A percentile compares a stretch with the other conserved stretches of the same genome.
These are phyloP conservation scores for Rissa tridactyla DNA, from an alignment of 2,113 vertebrate genomes.

Conservation along the genomic window DNA sequence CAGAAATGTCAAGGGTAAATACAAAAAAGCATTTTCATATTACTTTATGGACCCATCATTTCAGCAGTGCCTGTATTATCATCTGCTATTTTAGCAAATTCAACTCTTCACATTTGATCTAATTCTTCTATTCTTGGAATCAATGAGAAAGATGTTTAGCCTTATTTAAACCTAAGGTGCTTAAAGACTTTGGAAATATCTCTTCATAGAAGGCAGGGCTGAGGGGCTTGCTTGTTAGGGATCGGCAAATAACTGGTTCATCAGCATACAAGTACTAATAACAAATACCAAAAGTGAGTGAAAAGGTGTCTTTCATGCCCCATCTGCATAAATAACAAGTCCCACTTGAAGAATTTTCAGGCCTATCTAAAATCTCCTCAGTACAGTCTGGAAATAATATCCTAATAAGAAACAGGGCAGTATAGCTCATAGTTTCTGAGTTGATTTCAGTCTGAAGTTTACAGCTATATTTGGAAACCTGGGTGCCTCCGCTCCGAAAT, in stretches of 20 bases:
- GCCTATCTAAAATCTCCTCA: neutral
- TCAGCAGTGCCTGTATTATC: neutral
- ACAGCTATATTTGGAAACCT: neutral
- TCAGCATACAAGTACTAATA: neutral
- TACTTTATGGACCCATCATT: neutral
- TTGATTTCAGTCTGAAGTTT: neutral
- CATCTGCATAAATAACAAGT: neutral
- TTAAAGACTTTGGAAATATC: neutral
- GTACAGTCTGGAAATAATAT: neutral
- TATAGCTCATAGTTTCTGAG: neutral
- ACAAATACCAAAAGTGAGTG: neutral
- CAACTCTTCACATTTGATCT: neutral
- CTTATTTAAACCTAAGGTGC: neutral
- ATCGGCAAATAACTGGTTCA: neutral
- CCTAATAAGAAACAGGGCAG: neutral
- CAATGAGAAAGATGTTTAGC: neutral
- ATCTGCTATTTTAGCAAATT: neutral
- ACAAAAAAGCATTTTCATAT: neutral
- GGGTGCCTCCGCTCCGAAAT: neutral
- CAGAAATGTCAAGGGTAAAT: neutral
- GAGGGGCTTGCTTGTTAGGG: neutral
- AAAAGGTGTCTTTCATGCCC: neutral
- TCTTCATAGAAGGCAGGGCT: neutral
- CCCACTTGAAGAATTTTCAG: neutral
- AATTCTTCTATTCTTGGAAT: neutral